Base-by-base conservation (phyloP, 2,888 invertebrate genomes). In the Drosophila cracens region DNA sequence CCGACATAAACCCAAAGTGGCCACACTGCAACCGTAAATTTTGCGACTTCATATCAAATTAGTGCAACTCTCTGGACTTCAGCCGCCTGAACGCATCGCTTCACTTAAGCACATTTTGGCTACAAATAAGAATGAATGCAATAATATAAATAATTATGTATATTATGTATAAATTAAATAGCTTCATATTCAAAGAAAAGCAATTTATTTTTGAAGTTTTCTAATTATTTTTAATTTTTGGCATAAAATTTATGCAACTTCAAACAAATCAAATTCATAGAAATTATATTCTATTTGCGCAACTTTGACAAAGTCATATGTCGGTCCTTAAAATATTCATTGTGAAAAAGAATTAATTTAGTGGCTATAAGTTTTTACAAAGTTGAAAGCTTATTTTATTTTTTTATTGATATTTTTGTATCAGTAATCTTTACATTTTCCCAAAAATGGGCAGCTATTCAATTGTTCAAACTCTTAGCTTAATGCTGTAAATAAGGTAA, bases 1-100 rank as follows among this genome's bases (percentile, higher is more conserved):
- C n/a, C 56, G 51, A 38, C 67, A 81, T 76, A 81, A 82, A 80
- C 74, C 69, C 65, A 70, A 79, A 79, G 69, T 79, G 79, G 82
- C 75, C 79, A 56, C 79, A 81, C 65, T 63, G 80, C 80, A 82
- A 77, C 80, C 76, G 70, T 80, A 81, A 82, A 74, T 71, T 79
- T 71, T 82, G 64, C 21, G 76, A 66, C 65, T 61, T 68, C 67
- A 79, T 79, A 82, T 82, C 74, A 82, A 82, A 82, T 81, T 81
- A 76, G 70, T 64, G 40, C 67, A 62, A 33, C 75, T 64, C 61
- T 49, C 11, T 10, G 33, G 51, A 27, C 25, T 25, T 25, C 33
- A 48, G 25, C 0, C 11, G 33, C 46, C 8, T 11, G 46, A 46
- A 18, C 34, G 33, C 58, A 33, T 33, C 13, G 21, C 2, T 25